Evolutionary conservation across 2,113 vertebrate genomes (phyloP), one percentile per base, ranked within the genome.

Genomic region (Peromyscus polionotus): DNA sequence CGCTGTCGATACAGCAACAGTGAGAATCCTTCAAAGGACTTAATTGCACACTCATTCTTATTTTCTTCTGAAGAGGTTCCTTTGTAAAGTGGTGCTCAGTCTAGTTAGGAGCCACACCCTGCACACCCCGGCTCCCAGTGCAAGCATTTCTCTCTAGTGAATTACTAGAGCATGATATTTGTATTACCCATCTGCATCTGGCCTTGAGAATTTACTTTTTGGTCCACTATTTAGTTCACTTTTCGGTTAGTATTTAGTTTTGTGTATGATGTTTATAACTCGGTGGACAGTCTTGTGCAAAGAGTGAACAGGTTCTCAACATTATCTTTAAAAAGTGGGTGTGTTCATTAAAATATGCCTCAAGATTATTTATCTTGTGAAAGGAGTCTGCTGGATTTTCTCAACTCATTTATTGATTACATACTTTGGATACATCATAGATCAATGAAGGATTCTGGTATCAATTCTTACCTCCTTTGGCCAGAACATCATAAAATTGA

Each of bases 11-110:
- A 77, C 42, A 90, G 85, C 80, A 95, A 75, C 57, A 94, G 89
- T 39, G 88, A 90, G 91, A 63, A 20, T 7, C 67, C 90, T 96
- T 97, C 89, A 94, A 94, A 90, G 70, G 70, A 39, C 63, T 97
- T 96, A 96, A 96, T 89, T 93, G 95, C 65, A 91, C 75, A 85
- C 89, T 75, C 36, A 75, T 79, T 94, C 68, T 86, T 85, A 76
- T 76, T 96, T 97, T 39, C 80, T 93, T 96, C 45, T 76, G 86
- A 97, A 79, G 83, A 92, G 65, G n/a, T 93, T 75, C 68, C 70
- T 83, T 83, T 93, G 54, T 59, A 91, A 13, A 88, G 42, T 9
- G 91, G 28, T 8, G 81, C 36, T 26, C 42, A 65, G 39, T 67
- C n/a, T 33, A 79, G 31, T 91, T 88, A 86, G 7, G 72, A 89